These are phyloP conservation scores for Stenopsyche tienmushanensis DNA, from an alignment of 1,140 invertebrate genomes.

Conservation along the genomic window DNA sequence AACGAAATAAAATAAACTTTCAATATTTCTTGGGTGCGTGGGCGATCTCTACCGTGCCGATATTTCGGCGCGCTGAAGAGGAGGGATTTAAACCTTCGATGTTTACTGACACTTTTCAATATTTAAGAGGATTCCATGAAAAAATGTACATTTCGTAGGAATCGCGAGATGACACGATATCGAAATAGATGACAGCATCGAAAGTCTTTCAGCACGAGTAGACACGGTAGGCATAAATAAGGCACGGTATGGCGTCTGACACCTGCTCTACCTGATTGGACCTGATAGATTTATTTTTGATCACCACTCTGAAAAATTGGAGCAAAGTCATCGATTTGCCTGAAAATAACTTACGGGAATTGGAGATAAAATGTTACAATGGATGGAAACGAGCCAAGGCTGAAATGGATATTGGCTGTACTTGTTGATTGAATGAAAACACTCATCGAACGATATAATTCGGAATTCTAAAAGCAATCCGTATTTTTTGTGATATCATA, in stretches of 20 bases:
- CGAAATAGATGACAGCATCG: conserved; percentile 11
- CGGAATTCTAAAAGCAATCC: too few relatives aligned
- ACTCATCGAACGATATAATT: too few relatives aligned
- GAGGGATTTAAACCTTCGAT: conserved; percentile 22
- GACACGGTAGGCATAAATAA: not conserved
- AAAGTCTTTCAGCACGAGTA: too few relatives aligned
- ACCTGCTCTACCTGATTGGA: not conserved
- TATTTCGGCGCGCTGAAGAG: not conserved
- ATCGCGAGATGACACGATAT: conserved; percentile 31
- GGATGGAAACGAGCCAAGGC: too few relatives aligned
- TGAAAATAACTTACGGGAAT: not conserved
- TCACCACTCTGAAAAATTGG: not conserved
- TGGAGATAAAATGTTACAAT: too few relatives aligned
- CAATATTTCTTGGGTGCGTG: conserved; percentile 15
- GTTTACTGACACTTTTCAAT: conserved; percentile 38
- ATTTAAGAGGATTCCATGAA: conserved; percentile 32
- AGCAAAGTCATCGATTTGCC: not conserved
- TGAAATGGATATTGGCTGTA: too few relatives aligned
- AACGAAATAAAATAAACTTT: conserved; percentile 17
- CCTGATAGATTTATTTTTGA: not conserved
- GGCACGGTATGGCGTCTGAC: too few relatives aligned
- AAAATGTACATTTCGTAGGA: conserved; percentile 28
- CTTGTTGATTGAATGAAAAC: too few relatives aligned
- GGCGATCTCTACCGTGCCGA: not conserved
- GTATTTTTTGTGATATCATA: too few relatives aligned